phyloP scores from a whole-genome alignment of 2,113 vertebrate species.

The Stigmatopora argus region DNA sequence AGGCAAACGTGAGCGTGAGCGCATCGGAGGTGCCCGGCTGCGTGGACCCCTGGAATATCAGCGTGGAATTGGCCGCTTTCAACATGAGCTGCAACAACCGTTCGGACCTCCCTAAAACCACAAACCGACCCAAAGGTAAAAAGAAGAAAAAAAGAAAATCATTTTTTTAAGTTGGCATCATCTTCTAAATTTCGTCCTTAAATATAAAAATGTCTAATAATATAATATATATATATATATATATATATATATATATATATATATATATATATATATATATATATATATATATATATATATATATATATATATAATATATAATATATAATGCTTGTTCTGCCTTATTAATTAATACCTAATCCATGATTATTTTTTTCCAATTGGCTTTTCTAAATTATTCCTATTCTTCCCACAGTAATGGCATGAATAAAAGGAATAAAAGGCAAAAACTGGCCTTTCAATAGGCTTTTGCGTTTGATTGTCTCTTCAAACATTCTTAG shows the following conservation, averaged over 20 bases:
- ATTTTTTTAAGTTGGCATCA: too few species aligned
- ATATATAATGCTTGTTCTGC: neutral
- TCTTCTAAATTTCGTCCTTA: too few species aligned
- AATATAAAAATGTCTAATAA: too few species aligned
- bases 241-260: too few species aligned
- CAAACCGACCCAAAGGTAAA: conserved; percentile 35
- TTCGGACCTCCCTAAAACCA: conserved; percentile 17
- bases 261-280: too few species aligned
- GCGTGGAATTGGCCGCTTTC: conserved; percentile 29
- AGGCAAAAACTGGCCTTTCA: neutral
- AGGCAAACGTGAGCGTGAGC: conserved; percentile 37
- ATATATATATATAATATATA: too few species aligned
- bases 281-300: too few species aligned
- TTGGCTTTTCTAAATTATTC: conserved; percentile 51
- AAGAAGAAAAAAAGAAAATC: neutral
- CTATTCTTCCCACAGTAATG: conserved; percentile 22
- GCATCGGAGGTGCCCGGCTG: conserved; percentile 17
- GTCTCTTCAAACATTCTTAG: too few species aligned
- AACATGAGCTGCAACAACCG: conserved; percentile 39
- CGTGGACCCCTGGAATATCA: conserved; percentile 40
- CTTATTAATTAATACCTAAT: conserved; percentile 10
- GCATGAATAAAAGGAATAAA: conserved; percentile 15
- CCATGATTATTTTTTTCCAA: conserved; percentile 16
- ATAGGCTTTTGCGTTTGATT: too few species aligned
- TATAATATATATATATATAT: too few species aligned